Percentiles rank a stretch among this genome's conserved stretches.
Evolutionary conservation across 1,140 invertebrate species (phyloP).

Genomic region (Danaus melanippus): DNA sequence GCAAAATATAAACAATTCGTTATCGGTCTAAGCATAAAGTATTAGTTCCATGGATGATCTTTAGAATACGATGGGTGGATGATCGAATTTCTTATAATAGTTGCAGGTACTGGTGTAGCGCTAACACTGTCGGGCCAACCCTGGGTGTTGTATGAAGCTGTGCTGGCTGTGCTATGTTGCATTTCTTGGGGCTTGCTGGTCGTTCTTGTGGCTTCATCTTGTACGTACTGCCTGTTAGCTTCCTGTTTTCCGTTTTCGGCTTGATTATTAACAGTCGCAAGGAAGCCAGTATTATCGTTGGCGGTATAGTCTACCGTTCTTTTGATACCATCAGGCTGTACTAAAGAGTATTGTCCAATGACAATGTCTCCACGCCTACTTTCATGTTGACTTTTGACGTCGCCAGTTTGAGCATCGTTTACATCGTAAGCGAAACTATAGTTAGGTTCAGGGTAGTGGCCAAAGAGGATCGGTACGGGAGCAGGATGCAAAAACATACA

Average conservation of each 20-base stretch:
- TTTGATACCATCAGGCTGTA: conserved; percentile 77
- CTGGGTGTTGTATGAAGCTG: conserved; percentile 27
- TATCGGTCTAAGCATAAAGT: not conserved
- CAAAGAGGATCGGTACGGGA: conserved; percentile 31
- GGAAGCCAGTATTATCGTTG: conserved; percentile 50
- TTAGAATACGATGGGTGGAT: conserved; percentile 32
- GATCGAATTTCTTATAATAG: conserved; percentile 39
- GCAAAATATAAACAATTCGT: too few species aligned
- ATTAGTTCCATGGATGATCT: conserved; percentile 41
- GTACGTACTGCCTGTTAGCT: conserved; percentile 21
- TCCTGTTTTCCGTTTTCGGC: conserved; percentile 23
- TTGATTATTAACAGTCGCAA: conserved; percentile 51
- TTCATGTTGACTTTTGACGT: conserved; percentile 67
- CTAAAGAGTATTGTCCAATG: conserved; percentile 75
- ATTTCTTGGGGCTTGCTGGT: conserved; percentile 24
- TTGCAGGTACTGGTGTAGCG: conserved; percentile 30
- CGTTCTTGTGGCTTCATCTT: conserved; percentile 23
- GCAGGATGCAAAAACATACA: conserved; percentile 47
- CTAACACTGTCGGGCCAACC: conserved; percentile 29
- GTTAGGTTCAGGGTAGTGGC: conserved; percentile 34
- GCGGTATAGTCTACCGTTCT: conserved; percentile 78
- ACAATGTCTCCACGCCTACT: conserved; percentile 74
- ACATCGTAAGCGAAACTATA: conserved; percentile 79
- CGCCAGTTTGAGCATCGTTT: conserved; percentile 73
- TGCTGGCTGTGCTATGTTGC: conserved; percentile 23